Evolutionary conservation across 2,113 vertebrate genomes (phyloP).

Genomic region (Osmerus eperlanus): DNA sequence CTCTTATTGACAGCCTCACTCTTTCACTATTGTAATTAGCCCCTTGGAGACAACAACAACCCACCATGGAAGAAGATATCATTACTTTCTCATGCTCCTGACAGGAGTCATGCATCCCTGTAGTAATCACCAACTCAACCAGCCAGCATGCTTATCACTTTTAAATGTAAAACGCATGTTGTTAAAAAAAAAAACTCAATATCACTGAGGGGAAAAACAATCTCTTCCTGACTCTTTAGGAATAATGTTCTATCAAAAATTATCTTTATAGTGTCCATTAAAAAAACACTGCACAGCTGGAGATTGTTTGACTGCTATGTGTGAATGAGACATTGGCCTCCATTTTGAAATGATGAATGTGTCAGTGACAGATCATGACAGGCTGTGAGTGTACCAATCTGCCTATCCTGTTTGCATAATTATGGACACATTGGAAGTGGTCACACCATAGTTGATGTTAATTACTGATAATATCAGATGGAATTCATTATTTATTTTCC

Average conservation of each 20-base stretch:
- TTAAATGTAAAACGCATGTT: conserved; percentile 42
- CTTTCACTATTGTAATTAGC: conserved; percentile 67
- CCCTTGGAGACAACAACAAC: conserved; percentile 63
- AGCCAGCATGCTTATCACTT: conserved; percentile 35
- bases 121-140: conserved; percentile 42
- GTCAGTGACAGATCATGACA: conserved; percentile 5
- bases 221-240: not conserved
- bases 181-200: conserved; percentile 32
- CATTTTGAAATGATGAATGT: conserved; percentile 11
- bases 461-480: conserved; percentile 40
- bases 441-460: conserved; percentile 46
- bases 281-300: conserved; percentile 13
- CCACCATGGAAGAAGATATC: conserved; percentile 47
- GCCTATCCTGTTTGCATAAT: not conserved
- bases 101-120: conserved; percentile 44
- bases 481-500: conserved; percentile 3
- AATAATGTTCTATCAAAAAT: not conserved
- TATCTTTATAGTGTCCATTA: conserved; percentile 13
- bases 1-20: conserved; percentile 53
- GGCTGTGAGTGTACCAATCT: not conserved
- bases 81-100: conserved; percentile 52
- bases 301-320: not conserved
- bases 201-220: conserved; percentile 26
- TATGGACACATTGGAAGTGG: conserved; percentile 15
- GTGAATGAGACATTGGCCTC: conserved; percentile 6